phyloP scores from a whole-genome alignment of 2,888 invertebrate genomes.

The Graphium colonna region DNA sequence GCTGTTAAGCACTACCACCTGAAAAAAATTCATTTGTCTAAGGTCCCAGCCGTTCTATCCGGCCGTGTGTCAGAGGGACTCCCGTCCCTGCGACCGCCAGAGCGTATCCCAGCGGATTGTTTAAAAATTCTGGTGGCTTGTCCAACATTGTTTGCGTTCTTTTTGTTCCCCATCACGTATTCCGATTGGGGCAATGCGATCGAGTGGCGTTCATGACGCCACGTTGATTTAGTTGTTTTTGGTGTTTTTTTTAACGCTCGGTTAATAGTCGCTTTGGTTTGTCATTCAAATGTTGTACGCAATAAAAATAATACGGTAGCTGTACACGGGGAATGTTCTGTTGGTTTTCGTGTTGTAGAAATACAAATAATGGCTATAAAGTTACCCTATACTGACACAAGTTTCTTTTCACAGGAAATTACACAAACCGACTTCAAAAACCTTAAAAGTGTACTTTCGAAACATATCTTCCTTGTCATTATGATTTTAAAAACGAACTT shows the following conservation, averaged over 20 bases:
- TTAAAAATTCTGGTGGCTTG: slow-evolving; percentile 44
- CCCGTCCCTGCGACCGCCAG: slow-evolving; percentile 35
- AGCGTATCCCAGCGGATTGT: slow-evolving; percentile 42
- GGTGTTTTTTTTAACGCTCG: slow-evolving; percentile 4
- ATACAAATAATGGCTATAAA: no score
- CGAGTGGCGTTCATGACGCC: slow-evolving; percentile 17
- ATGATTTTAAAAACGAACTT: no score
- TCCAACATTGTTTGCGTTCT: slow-evolving; percentile 37
- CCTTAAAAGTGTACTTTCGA: no score
- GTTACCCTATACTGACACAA: no score
- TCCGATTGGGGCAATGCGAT: slow-evolving; percentile 29
- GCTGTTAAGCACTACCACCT: no score
- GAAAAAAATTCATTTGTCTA: no score
- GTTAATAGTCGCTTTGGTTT: background rate
- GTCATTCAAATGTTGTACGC: background rate
- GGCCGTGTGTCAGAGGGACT: slow-evolving; percentile 26
- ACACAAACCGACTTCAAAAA: no score
- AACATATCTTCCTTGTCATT: no score
- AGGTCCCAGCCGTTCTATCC: background rate
- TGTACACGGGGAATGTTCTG: background rate
- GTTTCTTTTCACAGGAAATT: no score
- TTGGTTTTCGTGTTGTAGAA: background rate
- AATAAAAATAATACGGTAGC: no score
- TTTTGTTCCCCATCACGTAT: slow-evolving; percentile 37
- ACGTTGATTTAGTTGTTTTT: background rate